phyloP scores from a whole-genome alignment of 2,888 invertebrate genomes.

The Diaprepes abbreviatus region DNA sequence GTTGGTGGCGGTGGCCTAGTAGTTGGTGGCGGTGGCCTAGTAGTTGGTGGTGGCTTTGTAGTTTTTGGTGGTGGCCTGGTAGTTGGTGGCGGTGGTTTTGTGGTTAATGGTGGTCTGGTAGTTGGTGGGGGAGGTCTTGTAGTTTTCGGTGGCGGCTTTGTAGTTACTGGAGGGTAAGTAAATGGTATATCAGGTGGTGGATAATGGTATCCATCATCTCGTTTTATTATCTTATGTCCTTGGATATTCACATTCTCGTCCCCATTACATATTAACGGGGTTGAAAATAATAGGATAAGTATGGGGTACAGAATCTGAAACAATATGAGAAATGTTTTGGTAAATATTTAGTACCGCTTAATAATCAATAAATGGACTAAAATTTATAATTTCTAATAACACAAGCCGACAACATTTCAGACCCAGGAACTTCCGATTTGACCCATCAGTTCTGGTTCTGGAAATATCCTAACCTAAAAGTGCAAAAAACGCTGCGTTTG shows the following conservation, averaged over 20 bases:
- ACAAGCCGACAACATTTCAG: no score
- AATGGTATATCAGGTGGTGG: slow-evolving; percentile 5
- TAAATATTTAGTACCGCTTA: no score
- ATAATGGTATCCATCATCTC: slow-evolving; percentile 20
- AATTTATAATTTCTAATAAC: no score
- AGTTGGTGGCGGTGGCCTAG: background rate
- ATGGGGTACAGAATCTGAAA: slow-evolving; percentile 4
- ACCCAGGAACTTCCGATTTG: no score
- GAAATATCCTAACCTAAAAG: no score
- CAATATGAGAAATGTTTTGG: no score
- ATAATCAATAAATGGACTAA: no score
- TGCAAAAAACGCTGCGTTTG: no score
- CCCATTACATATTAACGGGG: background rate
- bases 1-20: no score
- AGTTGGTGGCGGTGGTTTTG: slow-evolving; percentile 3
- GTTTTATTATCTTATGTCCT: slow-evolving; percentile 3
- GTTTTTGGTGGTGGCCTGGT: slow-evolving; percentile 1
- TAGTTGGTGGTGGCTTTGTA: background rate
- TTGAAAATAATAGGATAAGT: background rate
- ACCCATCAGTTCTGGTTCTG: no score
- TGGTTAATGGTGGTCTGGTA: background rate
- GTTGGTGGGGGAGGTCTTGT: background rate
- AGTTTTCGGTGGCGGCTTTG: background rate
- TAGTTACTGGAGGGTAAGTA: background rate
- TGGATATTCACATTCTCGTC: background rate